Conservation (phyloP, 2,797 vertebrate genomes). For the Labroides dimidiatus region DNA sequence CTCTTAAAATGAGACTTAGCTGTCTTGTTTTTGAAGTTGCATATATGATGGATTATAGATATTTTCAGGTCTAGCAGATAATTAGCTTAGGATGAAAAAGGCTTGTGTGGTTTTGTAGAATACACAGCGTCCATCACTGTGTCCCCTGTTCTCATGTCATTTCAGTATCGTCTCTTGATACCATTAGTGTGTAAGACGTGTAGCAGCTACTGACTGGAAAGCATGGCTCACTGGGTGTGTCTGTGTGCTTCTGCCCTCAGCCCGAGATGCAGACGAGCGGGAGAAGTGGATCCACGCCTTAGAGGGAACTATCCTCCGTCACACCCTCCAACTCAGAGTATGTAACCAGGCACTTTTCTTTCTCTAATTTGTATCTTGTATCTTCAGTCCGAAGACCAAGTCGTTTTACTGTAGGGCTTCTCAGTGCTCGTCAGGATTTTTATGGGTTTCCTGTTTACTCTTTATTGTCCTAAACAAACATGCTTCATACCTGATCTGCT, state of each 20-base stretch:
- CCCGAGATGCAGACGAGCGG: slow-evolving; percentile 97
- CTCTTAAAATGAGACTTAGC: neutral
- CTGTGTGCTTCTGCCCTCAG: slow-evolving; percentile 78
- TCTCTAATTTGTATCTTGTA: neutral
- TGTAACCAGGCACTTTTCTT: slow-evolving; percentile 39
- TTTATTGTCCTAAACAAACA: slow-evolving; percentile 6
- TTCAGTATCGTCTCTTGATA: slow-evolving; percentile 32
- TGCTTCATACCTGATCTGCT: neutral
- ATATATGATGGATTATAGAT: neutral
- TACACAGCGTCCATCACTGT: neutral
- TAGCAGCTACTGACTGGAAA: slow-evolving; percentile 45
- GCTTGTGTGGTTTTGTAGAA: neutral
- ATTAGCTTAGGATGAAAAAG: neutral
- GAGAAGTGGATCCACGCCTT: slow-evolving; percentile 99
- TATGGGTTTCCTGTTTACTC: neutral
- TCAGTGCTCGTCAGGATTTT: slow-evolving; percentile 5
- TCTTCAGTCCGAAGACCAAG: neutral
- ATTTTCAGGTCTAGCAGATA: too few species aligned
- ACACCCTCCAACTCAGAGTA: slow-evolving; percentile 96
- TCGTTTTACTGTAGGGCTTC: neutral
- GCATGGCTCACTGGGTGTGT: slow-evolving; percentile 61
- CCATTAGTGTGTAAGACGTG: slow-evolving; percentile 20
- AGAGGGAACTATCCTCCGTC: slow-evolving; percentile 99
- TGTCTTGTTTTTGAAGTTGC: slow-evolving; percentile 5
- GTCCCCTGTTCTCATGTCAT: slow-evolving; percentile 37